Base-by-base conservation (phyloP, 2,888 invertebrate species). In the Atrina japonica region DNA sequence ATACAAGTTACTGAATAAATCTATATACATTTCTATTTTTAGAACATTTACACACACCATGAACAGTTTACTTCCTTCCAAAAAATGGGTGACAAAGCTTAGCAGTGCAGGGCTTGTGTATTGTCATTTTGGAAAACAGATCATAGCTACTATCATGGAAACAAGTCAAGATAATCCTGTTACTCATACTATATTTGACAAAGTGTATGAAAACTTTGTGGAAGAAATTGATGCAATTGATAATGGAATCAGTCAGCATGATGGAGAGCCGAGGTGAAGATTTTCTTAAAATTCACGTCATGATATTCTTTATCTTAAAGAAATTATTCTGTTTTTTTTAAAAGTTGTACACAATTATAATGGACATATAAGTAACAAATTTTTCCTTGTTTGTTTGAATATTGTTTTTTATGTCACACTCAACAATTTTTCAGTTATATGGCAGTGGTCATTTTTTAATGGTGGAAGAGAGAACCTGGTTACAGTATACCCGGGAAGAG, bases 201-300 rank as follows among this genome's bases (percentile, higher is more conserved):
- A 91, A 77, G 92, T 99, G 0, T 99, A 99, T 89, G 94, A 95
- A 77, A 93, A 93, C 69, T 95, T 99, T 66, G 94, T 99, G 16
- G 94, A 95, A 91, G 98, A 98, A 92, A 93, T 99, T 71, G 99
- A 99, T 91, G 99, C 95, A 0, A 95, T 98, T 66, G 99, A 99
- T 90, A 99, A 99, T 92, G 99, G 99, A n/a, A 93, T 98, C 0
- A 94, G 94, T 64, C 95, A 96, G 93, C 93, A 93, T 75, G 93
- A 94, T 49, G 95, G 93, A 1, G 81, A 79, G 63, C 88, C 88
- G 29, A 86, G 88, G 90, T 89, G 75, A 56, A 61, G 30, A 30
- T 41, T 0, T 35, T 5, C 35, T 35, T 2, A 9, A 5, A 9
- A 9, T 47, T 47, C 5, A 5, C 47, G n/a, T 9, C 18, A 47